phyloP scores from a whole-genome alignment of 23 tunicate genomes.

The Diplosoma virens region DNA sequence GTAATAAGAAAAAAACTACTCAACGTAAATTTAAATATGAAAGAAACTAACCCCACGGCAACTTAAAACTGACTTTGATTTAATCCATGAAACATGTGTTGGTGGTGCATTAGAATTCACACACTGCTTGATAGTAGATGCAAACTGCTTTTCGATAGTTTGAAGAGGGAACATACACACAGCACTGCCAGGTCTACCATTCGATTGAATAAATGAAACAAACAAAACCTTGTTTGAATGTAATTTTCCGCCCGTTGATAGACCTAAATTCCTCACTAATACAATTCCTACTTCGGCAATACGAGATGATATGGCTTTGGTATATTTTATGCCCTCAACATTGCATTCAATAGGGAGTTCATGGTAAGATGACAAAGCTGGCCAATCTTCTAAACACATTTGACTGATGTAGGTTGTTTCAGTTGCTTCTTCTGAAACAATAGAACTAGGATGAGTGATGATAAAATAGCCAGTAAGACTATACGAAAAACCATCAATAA shows the following conservation, averaged over 20 bases:
- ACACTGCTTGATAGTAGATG: constrained; percentile 30
- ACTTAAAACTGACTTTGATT: neutral
- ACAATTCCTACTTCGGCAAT: constrained; percentile 44
- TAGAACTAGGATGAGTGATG: constrained; percentile 33
- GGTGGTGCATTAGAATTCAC: constrained; percentile 1
- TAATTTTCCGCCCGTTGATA: neutral
- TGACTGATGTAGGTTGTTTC: constrained; percentile 55
- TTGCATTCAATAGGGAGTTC: constrained; percentile 59
- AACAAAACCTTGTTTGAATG: constrained; percentile 36
- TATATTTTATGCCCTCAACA: constrained; percentile 19
- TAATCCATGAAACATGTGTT: constrained; percentile 21
- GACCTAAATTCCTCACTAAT: neutral
- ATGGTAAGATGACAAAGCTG: constrained; percentile 32
- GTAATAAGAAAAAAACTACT: neutral
- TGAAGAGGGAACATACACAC: constrained; percentile 63
- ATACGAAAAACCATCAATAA: constrained; percentile 59
- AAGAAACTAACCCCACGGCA: neutral
- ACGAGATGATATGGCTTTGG: constrained; percentile 53
- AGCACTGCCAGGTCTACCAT: constrained; percentile 40
- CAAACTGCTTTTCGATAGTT: constrained; percentile 46
- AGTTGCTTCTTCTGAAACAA: neutral
- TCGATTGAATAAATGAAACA: constrained; percentile 44
- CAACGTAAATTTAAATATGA: neutral
- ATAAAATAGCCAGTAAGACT: constrained; percentile 71
- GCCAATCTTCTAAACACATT: constrained; percentile 40